Percentiles rank a stretch among this genome's conserved stretches.
phyloP scores from a whole-genome alignment of 2,797 vertebrate species.

The Pygocentrus nattereri region DNA sequence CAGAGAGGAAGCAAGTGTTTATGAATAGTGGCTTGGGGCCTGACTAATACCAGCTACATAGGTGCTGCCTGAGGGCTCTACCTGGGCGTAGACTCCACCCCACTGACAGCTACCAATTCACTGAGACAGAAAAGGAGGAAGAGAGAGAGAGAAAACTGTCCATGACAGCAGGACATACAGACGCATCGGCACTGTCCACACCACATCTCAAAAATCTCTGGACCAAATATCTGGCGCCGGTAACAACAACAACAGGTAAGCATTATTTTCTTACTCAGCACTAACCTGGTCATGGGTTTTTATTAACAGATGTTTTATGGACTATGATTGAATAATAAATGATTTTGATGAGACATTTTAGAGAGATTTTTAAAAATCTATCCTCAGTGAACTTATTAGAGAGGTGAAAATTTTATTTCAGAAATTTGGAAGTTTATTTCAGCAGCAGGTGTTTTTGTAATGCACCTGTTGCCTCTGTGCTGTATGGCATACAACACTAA shows the following conservation, averaged over 20 bases:
- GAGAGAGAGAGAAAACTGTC: slow-evolving; percentile 61
- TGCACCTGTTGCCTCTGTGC: slow-evolving; percentile 33
- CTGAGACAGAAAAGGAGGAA: slow-evolving; percentile 67
- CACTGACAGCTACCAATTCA: slow-evolving; percentile 84
- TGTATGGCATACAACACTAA: no score
- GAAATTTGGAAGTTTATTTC: neutral
- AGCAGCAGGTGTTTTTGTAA: slow-evolving; percentile 26
- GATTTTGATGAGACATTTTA: no score
- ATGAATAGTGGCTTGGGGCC: slow-evolving; percentile 94
- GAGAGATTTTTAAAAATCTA: neutral
- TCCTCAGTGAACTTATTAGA: neutral
- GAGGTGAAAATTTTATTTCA: neutral
- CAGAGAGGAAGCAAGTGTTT: slow-evolving; percentile 62
- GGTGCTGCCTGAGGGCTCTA: slow-evolving; percentile 93
- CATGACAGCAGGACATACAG: neutral
- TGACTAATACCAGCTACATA: slow-evolving; percentile 96
- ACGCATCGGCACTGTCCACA: neutral
- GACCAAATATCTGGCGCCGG: neutral
- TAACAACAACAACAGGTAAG: slow-evolving; percentile 32
- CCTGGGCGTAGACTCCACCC: slow-evolving; percentile 93
- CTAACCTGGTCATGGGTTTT: neutral
- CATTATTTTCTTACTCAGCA: neutral
- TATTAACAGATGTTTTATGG: no score
- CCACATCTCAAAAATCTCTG: neutral
- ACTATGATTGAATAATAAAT: no score